phyloP scores from a whole-genome alignment of 1,140 invertebrate genomes.

The Diabrotica virgifera region DNA sequence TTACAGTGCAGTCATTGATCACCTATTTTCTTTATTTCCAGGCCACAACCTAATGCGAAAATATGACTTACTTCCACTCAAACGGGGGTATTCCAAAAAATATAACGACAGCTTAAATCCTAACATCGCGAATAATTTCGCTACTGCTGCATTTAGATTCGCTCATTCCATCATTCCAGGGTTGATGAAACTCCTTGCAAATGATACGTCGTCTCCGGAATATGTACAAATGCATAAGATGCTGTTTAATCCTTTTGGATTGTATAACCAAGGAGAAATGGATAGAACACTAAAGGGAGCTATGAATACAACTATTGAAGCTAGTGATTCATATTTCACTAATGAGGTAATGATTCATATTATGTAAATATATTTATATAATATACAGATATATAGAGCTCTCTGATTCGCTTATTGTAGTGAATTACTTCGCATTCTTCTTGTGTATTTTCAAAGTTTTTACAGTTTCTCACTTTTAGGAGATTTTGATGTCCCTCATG shows the following conservation, averaged over 20 bases:
- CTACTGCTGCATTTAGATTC: constrained; percentile 86
- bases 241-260: constrained; percentile 77
- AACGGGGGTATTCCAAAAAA: constrained; percentile 59
- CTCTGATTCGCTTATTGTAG: too few relatives aligned
- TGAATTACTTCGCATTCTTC: too few relatives aligned
- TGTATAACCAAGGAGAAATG: constrained; percentile 63
- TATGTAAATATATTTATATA: constrained; percentile 30
- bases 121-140: constrained; percentile 86
- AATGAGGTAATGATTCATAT: too few relatives aligned
- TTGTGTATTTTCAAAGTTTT: too few relatives aligned
- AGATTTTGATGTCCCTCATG: too few relatives aligned
- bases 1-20: too few relatives aligned
- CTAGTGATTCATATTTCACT: constrained; percentile 66
- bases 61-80: constrained; percentile 59
- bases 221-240: constrained; percentile 74
- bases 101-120: constrained; percentile 76
- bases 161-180: constrained; percentile 81
- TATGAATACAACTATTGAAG: constrained; percentile 63
- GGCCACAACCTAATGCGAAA: constrained; percentile 57
- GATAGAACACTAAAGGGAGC: constrained; percentile 62
- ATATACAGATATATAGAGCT: too few relatives aligned
- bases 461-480: too few relatives aligned
- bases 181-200: constrained; percentile 64
- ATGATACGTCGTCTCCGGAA: constrained; percentile 58
- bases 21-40: constrained; percentile 26